Percentiles rank a stretch among this genome's conserved stretches.
Conservation (phyloP, 2,797 vertebrate species). For the Enteromius trimaculatus region DNA sequence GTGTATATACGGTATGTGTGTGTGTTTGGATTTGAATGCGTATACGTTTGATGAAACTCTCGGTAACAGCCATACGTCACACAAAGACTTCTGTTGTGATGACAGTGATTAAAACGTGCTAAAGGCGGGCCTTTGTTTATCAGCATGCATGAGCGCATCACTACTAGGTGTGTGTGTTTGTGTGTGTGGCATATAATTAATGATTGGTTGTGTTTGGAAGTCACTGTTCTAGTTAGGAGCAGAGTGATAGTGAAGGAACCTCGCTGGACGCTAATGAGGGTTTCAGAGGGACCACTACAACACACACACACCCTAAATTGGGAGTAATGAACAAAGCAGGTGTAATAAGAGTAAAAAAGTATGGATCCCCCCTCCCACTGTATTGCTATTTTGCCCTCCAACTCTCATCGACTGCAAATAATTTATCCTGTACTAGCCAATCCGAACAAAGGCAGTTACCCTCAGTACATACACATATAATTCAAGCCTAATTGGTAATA, state of each 20-base stretch:
- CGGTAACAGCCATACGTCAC: conserved; percentile 11
- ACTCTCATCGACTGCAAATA: conserved; percentile 61
- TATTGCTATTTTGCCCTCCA: not conserved
- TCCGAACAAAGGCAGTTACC: conserved; percentile 65
- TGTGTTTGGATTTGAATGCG: conserved; percentile 22
- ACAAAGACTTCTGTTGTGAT: conserved; percentile 17
- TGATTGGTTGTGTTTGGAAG: conserved; percentile 46
- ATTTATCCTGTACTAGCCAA: conserved; percentile 70
- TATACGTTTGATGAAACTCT: conserved; percentile 31
- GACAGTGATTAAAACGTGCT: conserved; percentile 51
- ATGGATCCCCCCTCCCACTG: not conserved
- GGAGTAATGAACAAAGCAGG: conserved; percentile 48
- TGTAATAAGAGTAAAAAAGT: conserved; percentile 32
- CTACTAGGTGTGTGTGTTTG: conserved; percentile 34
- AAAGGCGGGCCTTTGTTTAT: conserved; percentile 52
- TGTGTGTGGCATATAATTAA: conserved; percentile 49
- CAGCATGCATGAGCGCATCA: conserved; percentile 35
- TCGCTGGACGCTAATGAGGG: conserved; percentile 58
- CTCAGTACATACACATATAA: conserved; percentile 72
- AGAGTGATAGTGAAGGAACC: conserved; percentile 48
- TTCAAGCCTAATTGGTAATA: conserved; percentile 80
- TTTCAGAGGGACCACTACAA: conserved; percentile 37
- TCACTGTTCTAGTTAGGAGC: conserved; percentile 36
- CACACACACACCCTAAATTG: conserved; percentile 39
- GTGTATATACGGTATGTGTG: not conserved